Conservation (phyloP, 1,140 invertebrate genomes). For the Mesaphorura yosii region DNA sequence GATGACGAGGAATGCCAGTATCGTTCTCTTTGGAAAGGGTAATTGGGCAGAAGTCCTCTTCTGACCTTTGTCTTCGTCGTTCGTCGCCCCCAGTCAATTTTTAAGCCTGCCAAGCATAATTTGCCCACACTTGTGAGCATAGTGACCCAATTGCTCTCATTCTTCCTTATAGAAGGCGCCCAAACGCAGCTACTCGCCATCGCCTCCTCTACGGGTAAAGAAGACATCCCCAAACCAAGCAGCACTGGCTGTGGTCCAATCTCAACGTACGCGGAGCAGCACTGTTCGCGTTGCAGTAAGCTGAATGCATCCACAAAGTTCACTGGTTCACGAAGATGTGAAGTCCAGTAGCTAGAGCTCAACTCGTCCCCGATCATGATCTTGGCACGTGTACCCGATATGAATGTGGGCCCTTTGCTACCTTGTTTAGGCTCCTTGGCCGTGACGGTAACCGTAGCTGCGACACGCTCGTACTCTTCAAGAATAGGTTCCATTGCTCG, state of each 20-base stretch:
- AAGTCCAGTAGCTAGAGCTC: no score
- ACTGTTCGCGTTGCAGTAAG: not conserved
- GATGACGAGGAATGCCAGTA: constrained; percentile 2
- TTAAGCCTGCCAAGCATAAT: not conserved
- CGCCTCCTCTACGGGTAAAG: not conserved
- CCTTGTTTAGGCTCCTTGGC: no score
- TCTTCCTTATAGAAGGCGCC: no score
- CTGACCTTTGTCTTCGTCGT: no score
- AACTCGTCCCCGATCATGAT: no score
- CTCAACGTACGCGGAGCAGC: not conserved
- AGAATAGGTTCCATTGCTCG: not conserved
- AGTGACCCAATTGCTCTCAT: not conserved
- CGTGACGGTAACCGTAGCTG: no score
- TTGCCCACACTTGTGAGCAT: not conserved
- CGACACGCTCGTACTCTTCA: not conserved
- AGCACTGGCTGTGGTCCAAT: not conserved
- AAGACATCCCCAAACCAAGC: not conserved
- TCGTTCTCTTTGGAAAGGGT: constrained; percentile 13
- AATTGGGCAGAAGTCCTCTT: not conserved
- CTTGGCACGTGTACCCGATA: no score
- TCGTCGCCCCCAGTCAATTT: not conserved
- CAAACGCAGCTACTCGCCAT: no score
- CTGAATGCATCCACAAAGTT: not conserved
- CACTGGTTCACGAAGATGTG: not conserved
- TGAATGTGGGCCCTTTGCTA: not conserved